Base-by-base conservation (phyloP, 1,140 invertebrate genomes). In the Berghia stephanieae region DNA sequence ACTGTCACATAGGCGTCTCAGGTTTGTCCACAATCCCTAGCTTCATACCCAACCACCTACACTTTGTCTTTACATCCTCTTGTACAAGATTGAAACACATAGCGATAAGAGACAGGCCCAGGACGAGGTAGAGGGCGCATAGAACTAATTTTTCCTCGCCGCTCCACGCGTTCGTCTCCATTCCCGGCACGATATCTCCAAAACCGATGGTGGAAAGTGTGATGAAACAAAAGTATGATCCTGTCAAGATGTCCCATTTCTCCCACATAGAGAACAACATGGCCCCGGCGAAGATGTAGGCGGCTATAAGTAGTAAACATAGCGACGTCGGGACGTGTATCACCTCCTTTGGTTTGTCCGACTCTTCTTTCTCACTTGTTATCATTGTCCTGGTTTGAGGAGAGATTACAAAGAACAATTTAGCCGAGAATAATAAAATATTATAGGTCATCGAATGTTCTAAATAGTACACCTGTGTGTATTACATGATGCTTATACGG, bases 61-160 rank as follows among this genome's bases (percentile, higher is more conserved):
- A 93, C 88, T 96, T 96, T 24, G 80, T 83, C 77, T 87, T 87
- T 0, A 97, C 93, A 88, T 97, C 95, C 88, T 98, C 95, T 91
- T 97, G 96, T 94, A 98, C 97, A 40, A 99, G 92, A 92, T 99
- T 98, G 91, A 99, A 99, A 90, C 96, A 99, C 98, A 99, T 99
- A 81, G 97, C 97, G 66, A 99, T 96, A 1, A 99, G 90, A 0
- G 98, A 97, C 94, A 99, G 97, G 34, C 98, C 98, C 71, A 98
- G 92, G 90, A 99, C 94, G 27, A 90, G 82, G 77, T 90, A 90
- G 38, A 89, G 66, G 0, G 87, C 85, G 77, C 87, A 88, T 2
- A 87, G 78, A 24, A 88, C 85, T 18, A 88, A 79, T 73, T 89
- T 89, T 52, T 86, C 85, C 52, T 87, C 83, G 10, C 82, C 77